Base-by-base conservation (phyloP, 2,888 invertebrate genomes). In the Parnassius glacialis region DNA sequence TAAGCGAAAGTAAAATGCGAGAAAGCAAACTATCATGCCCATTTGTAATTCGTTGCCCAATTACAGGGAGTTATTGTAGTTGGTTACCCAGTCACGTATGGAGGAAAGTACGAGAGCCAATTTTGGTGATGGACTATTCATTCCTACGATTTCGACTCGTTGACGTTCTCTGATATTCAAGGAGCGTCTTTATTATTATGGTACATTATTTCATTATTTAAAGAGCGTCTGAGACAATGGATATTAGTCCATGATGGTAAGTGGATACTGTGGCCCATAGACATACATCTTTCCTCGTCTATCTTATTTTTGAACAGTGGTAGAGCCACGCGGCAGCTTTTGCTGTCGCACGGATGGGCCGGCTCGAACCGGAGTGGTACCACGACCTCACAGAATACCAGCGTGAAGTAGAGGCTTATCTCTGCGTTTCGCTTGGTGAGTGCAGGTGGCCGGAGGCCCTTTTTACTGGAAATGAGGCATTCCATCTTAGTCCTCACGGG, bases 1-100 rank as follows among this genome's bases (percentile, higher is more conserved):
- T 3, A 7, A 81, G 83, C 79, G 84, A 85, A 85, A 85, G 85
- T 82, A 73, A 76, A 72, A 77, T 73, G 79, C 78, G 79, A 80
- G 81, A 75, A 80, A 83, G 83, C 84, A 80, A 84, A 85, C 83
- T 47, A 45, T 57, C 79, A 70, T 74, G 70, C 71, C 68, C 69
- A 74, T 71, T 74, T 66, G 73, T 73, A 73, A 67, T 66, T 58
- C 67, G 64, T 61, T 71, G 72, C 68, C 80, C 85, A 83, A 84
- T 84, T 84, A 84, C 75, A 75, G 84, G 72, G 75, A 74, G 74
- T 55, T 62, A 65, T 53, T 68, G 67, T 68, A 63, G 70, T 82
- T 75, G 67, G 74, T 70, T 72, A 70, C 67, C 84, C 79, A 80
- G 83, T 84, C 85, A 85, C 85, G 85, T 79, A 65, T 73, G 55